These are phyloP conservation scores for Drosophila insularis DNA, from an alignment of 1,140 invertebrate species.

Conservation along the genomic window DNA sequence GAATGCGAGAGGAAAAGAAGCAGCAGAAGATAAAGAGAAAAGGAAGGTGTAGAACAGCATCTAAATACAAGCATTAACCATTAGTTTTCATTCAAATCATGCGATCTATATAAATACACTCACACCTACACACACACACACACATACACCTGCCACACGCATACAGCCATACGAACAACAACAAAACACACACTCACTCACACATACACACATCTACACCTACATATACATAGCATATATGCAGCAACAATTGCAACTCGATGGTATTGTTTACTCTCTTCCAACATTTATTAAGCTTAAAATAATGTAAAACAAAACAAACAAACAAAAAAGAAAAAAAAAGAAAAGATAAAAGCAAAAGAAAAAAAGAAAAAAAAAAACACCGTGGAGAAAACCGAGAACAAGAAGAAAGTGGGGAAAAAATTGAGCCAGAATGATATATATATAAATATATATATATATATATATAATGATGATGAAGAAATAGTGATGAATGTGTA, in stretches of 20 bases:
- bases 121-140: conserved; percentile 26
- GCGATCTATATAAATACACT: conserved; percentile 65
- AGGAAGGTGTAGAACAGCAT: conserved; percentile 67
- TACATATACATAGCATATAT: conserved; percentile 56
- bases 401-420: conserved; percentile 15
- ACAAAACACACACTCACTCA: conserved; percentile 24
- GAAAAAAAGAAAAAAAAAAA: not conserved
- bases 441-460: conserved; percentile 27
- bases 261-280: conserved; percentile 81
- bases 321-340: conserved; percentile 29
- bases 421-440: conserved; percentile 5
- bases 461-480: conserved; percentile 16
- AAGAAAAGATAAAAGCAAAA: conserved; percentile 39
- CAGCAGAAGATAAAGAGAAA: conserved; percentile 39
- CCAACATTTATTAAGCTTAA: conserved; percentile 81
- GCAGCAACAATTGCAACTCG: conserved; percentile 77
- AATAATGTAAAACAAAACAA: conserved; percentile 43
- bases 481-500: conserved; percentile 34
- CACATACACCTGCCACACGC: conserved; percentile 51
- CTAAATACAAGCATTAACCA: conserved; percentile 68
- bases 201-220: conserved; percentile 30
- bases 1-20: conserved; percentile 31
- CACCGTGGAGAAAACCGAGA: conserved; percentile 16
- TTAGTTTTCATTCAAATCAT: conserved; percentile 71
- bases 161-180: conserved; percentile 29